A percentile compares a stretch with the other conserved stretches of the same genome.
These are phyloP conservation scores for Salvelinus sp. DNA, from an alignment of 2,113 vertebrate species.

Conservation along the genomic window DNA sequence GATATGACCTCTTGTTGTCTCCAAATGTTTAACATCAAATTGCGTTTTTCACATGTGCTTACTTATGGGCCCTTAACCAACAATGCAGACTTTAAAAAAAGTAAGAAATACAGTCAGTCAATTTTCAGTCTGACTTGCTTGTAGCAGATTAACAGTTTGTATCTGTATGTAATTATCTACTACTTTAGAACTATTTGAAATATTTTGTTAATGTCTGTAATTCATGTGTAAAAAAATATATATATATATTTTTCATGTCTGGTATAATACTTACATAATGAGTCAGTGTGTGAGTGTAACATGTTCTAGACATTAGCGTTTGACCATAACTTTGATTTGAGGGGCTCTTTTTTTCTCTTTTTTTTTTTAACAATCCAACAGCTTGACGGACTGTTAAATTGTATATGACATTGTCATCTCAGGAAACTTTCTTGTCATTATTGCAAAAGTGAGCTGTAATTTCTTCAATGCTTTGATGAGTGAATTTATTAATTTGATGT, in stretches of 20 bases:
- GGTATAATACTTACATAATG: no score
- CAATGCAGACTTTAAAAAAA: no score
- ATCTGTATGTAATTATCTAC: slow-evolving; percentile 36
- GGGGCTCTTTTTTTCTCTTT: not conserved
- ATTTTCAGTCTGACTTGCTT: slow-evolving; percentile 25
- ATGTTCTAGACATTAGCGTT: slow-evolving; percentile 35
- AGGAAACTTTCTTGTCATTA: slow-evolving; percentile 54
- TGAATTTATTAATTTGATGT: not conserved
- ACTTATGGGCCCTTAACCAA: no score
- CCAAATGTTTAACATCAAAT: slow-evolving; percentile 30
- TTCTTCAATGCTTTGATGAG: not conserved
- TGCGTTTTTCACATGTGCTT: not conserved
- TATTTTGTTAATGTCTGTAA: slow-evolving; percentile 32
- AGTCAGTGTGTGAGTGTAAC: not conserved
- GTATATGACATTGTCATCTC: slow-evolving; percentile 55
- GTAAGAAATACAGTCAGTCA: no score
- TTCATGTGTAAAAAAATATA: slow-evolving; percentile 11
- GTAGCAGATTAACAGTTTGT: slow-evolving; percentile 31
- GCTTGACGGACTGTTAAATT: slow-evolving; percentile 32
- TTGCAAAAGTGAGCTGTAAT: not conserved
- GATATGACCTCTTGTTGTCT: slow-evolving; percentile 22
- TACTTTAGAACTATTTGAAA: slow-evolving; percentile 35
- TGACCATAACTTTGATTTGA: not conserved
- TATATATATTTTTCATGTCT: no score
- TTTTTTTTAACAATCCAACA: slow-evolving; percentile 19